These are phyloP conservation scores for Paedocypris micromegethes DNA, from an alignment of 2,797 vertebrate species.

Conservation along the genomic window DNA sequence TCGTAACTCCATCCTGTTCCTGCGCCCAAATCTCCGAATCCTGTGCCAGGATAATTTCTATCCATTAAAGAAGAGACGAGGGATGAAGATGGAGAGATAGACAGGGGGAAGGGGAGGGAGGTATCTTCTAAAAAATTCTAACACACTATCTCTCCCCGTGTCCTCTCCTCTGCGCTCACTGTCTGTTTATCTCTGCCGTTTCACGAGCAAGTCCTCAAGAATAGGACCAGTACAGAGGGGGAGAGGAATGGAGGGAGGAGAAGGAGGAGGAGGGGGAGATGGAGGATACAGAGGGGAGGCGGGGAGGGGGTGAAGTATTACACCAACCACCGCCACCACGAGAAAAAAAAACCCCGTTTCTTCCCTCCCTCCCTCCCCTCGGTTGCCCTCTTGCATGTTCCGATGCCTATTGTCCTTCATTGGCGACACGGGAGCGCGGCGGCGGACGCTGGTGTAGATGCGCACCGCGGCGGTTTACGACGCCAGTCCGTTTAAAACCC, in stretches of 20 bases:
- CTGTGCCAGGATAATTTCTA: slow-evolving; percentile 73
- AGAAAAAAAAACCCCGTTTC: slow-evolving; percentile 57
- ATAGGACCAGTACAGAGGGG: slow-evolving; percentile 58
- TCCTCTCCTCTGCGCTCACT: slow-evolving; percentile 56
- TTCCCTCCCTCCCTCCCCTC: slow-evolving; percentile 60
- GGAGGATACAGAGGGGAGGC: slow-evolving; percentile 48
- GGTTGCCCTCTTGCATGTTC: slow-evolving; percentile 59
- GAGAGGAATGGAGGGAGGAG: slow-evolving; percentile 60
- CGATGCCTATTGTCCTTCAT: slow-evolving; percentile 71
- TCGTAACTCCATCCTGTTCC: slow-evolving; percentile 76
- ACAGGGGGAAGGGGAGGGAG: slow-evolving; percentile 60
- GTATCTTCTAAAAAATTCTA: slow-evolving; percentile 57
- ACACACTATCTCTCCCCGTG: slow-evolving; percentile 53
- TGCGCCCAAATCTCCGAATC: slow-evolving; percentile 72
- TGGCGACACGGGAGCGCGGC: slow-evolving; percentile 47
- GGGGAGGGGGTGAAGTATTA: slow-evolving; percentile 53
- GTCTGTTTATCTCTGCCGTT: slow-evolving; percentile 72
- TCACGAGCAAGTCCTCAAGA: slow-evolving; percentile 71
- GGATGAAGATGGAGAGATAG: slow-evolving; percentile 69
- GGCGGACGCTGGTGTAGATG: slow-evolving; percentile 32
- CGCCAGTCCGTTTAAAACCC: slow-evolving; percentile 33
- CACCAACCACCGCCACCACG: slow-evolving; percentile 63
- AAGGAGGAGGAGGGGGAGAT: slow-evolving; percentile 41
- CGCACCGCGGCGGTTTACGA: slow-evolving; percentile 28
- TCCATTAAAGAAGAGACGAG: slow-evolving; percentile 71